A percentile compares a stretch with the other conserved stretches of the same genome.
Evolutionary conservation across 2,888 invertebrate species (phyloP).

Genomic region (Cheilosia variabilis): DNA sequence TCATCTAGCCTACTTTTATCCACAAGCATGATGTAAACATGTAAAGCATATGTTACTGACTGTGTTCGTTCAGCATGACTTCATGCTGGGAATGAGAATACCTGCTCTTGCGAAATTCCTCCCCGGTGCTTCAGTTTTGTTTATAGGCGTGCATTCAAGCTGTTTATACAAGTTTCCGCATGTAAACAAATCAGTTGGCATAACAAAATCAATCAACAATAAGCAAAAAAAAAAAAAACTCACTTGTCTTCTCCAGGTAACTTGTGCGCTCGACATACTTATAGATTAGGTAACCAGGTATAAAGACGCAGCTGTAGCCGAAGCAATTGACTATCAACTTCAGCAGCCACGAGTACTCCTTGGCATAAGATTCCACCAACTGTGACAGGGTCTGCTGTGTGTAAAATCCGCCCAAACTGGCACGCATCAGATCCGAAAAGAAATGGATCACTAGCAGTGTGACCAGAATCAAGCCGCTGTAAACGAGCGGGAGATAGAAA

Average conservation of each 20-base stretch:
- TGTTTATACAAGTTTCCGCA: background rate
- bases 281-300: slow-evolving; percentile 93
- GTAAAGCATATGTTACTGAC: no score
- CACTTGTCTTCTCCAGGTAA: slow-evolving; percentile 92
- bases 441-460: slow-evolving; percentile 82
- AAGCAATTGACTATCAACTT: slow-evolving; percentile 91
- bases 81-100: no score
- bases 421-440: slow-evolving; percentile 81
- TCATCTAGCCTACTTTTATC: no score
- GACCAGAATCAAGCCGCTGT: slow-evolving; percentile 61
- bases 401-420: slow-evolving; percentile 82
- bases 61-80: no score
- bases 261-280: slow-evolving; percentile 91
- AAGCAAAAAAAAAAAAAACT: slow-evolving; percentile 11
- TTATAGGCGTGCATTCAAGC: no score
- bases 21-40: no score
- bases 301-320: slow-evolving; percentile 94
- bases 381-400: slow-evolving; percentile 81
- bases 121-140: no score
- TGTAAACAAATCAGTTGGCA: background rate
- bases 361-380: slow-evolving; percentile 84
- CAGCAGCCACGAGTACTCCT: slow-evolving; percentile 89
- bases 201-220: no score
- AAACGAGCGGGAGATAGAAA: background rate
- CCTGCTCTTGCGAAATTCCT: no score